Evolutionary conservation across 2,113 vertebrate species (phyloP).

Genomic region (Suricata suricatta): DNA sequence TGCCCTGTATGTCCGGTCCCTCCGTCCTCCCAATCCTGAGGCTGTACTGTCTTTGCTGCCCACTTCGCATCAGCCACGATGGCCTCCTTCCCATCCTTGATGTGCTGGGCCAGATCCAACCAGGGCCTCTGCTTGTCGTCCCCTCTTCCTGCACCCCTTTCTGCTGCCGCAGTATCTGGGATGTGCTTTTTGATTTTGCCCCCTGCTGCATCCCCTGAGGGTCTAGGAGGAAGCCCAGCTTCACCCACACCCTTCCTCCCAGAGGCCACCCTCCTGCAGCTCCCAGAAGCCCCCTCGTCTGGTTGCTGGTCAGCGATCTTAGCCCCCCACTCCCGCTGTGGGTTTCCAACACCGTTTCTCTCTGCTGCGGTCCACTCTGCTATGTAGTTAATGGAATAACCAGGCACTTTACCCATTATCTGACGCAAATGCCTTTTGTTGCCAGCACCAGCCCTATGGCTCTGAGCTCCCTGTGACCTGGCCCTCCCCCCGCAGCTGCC

Average conservation of each 20-base stretch:
- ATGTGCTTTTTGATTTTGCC: background rate
- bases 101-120: background rate
- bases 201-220: background rate
- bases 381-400: constrained; percentile 47
- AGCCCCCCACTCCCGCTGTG: background rate
- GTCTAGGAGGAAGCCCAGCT: background rate
- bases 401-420: constrained; percentile 50
- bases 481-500: background rate
- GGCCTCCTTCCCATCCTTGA: background rate
- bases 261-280: background rate
- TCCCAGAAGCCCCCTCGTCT: background rate
- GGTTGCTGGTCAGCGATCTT: background rate
- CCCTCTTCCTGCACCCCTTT: background rate
- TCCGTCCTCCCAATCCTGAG: background rate
- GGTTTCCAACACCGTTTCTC: background rate
- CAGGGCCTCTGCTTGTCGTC: background rate
- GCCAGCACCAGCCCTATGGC: background rate
- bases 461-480: background rate
- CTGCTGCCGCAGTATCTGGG: fast-evolving
- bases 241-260: background rate
- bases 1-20: fast-evolving
- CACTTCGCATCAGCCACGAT: background rate
- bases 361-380: background rate
- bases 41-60: background rate
- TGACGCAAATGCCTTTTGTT: constrained; percentile 46